phyloP scores from a whole-genome alignment of 2,113 vertebrate species.

The Gadus chalcogrammus region DNA sequence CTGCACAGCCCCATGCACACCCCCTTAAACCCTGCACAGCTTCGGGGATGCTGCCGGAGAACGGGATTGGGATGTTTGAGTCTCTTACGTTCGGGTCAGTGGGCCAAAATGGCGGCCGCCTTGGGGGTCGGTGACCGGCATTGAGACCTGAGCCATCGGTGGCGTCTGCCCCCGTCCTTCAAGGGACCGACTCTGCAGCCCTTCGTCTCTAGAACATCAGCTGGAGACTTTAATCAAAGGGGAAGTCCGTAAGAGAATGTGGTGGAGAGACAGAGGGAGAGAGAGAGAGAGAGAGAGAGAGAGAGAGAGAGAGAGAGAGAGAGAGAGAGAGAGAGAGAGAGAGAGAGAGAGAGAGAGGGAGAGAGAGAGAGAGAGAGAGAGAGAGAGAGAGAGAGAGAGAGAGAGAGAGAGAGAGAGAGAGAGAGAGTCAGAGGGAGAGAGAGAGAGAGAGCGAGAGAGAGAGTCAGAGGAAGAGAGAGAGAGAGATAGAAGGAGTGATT shows the following conservation, averaged over 20 bases:
- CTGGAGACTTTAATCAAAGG: constrained; percentile 77
- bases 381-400: too few species aligned
- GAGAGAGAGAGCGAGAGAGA: too few species aligned
- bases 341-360: too few species aligned
- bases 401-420: too few species aligned
- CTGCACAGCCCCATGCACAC: constrained; percentile 7
- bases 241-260: constrained; percentile 41
- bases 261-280: neutral
- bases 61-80: constrained; percentile 72
- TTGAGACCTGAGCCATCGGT: constrained; percentile 47
- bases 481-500: too few species aligned
- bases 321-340: too few species aligned
- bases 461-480: too few species aligned
- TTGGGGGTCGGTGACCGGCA: constrained; percentile 54
- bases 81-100: constrained; percentile 77
- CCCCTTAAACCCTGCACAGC: constrained; percentile 38
- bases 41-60: constrained; percentile 49
- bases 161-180: constrained; percentile 54
- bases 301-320: too few species aligned
- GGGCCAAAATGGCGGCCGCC: constrained; percentile 63
- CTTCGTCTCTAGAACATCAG: constrained; percentile 68
- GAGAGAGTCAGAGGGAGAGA: too few species aligned
- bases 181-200: constrained; percentile 63
- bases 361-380: too few species aligned
- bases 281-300: too few species aligned